Conservation (phyloP, 2,113 vertebrate genomes). For the Cygnus atratus region DNA sequence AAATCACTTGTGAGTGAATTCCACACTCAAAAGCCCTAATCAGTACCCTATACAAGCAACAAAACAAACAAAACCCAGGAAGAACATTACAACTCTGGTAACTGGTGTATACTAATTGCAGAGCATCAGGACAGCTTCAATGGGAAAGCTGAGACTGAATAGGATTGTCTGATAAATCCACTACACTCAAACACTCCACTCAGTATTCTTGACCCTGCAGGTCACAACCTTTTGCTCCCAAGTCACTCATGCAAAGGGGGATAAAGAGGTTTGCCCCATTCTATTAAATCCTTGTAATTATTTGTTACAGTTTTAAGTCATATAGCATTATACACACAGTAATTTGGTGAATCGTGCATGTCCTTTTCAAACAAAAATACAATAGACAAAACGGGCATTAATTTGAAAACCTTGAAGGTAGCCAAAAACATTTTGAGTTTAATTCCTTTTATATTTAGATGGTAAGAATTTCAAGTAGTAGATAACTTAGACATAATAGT, state of each 20-base stretch:
- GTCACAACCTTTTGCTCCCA: conserved; percentile 61
- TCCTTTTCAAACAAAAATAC: neutral
- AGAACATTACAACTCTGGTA: conserved; percentile 53
- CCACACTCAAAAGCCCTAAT: conserved; percentile 49
- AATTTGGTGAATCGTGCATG: neutral
- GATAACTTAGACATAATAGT: neutral
- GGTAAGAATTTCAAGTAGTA: neutral
- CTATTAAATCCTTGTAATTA: conserved; percentile 56
- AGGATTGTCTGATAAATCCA: conserved; percentile 52
- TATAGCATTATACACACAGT: neutral
- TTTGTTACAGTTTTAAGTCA: conserved; percentile 54
- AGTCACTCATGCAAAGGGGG: conserved; percentile 46
- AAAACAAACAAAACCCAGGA: conserved; percentile 70
- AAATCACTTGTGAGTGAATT: conserved; percentile 67
- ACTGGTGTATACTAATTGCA: conserved; percentile 59
- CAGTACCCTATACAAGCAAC: conserved; percentile 48
- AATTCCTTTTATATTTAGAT: neutral
- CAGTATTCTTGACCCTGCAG: conserved; percentile 44
- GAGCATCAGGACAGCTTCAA: conserved; percentile 33
- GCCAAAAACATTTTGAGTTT: neutral
- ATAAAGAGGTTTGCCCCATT: conserved; percentile 45
- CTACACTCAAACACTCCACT: conserved; percentile 34
- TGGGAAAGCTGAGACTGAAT: conserved; percentile 38
- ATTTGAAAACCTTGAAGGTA: neutral
- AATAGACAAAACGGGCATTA: neutral